phyloP scores from a whole-genome alignment of 2,113 vertebrate species.

The Gavia stellata region DNA sequence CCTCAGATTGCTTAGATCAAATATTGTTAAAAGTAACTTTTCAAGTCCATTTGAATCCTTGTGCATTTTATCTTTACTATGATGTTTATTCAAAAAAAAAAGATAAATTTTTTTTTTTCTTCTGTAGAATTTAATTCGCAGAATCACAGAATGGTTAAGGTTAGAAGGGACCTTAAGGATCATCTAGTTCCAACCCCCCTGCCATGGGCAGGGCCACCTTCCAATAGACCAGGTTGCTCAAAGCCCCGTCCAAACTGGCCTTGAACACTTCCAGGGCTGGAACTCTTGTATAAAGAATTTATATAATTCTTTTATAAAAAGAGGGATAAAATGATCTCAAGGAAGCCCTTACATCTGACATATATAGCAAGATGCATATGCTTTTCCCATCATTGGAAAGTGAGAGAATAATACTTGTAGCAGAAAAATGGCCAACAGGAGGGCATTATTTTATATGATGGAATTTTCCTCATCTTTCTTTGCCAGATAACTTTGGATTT shows the following conservation, averaged over 20 bases:
- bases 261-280: too few relatives aligned
- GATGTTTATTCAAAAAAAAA: slow-evolving; percentile 26
- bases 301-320: slow-evolving; percentile 35
- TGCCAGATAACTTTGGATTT: neutral
- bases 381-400: neutral
- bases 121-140: slow-evolving; percentile 29
- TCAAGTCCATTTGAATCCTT: slow-evolving; percentile 50
- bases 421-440: neutral
- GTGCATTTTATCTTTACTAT: slow-evolving; percentile 43
- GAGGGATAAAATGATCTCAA: neutral
- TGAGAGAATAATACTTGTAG: neutral
- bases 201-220: too few relatives aligned
- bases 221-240: too few relatives aligned
- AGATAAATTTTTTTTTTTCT: slow-evolving; percentile 33
- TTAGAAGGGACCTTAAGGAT: too few relatives aligned
- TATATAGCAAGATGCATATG: neutral
- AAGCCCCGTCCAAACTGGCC: too few relatives aligned
- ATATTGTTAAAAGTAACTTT: slow-evolving; percentile 55
- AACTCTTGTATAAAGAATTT: too few relatives aligned
- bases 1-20: slow-evolving; percentile 47
- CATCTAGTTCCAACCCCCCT: too few relatives aligned
- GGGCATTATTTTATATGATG: neutral
- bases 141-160: too few relatives aligned
- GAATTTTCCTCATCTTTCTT: neutral
- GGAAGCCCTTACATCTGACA: neutral